phyloP scores from a whole-genome alignment of 53 echinoderm and acorn worm species.

The Glandiceps talaboti region DNA sequence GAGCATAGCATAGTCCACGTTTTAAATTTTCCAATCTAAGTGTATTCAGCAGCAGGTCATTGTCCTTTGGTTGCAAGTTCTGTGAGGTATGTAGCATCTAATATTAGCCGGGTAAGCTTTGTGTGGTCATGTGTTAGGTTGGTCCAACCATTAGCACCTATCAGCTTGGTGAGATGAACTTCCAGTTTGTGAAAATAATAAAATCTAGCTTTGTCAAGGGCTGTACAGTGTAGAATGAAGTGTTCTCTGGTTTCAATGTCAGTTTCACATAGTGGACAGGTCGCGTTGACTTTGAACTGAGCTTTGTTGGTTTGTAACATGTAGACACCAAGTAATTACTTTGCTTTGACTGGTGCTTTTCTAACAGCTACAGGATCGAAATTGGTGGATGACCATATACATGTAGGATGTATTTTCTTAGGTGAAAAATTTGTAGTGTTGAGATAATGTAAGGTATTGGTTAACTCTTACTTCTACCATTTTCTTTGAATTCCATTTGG shows the following conservation, averaged over 20 bases:
- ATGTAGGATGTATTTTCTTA: background rate
- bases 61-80: no score
- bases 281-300: background rate
- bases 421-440: background rate
- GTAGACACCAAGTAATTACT: background rate
- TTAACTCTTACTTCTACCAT: background rate
- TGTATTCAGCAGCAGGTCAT: no score
- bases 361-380: background rate
- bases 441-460: background rate
- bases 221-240: background rate
- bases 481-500: background rate
- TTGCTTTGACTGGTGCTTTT: background rate
- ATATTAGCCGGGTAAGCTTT: no score
- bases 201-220: no score
- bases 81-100: no score
- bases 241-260: background rate
- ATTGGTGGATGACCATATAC: background rate
- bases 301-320: background rate
- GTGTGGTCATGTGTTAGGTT: no score
- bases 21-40: no score
- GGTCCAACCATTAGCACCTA: no score
- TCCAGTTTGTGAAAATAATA: no score
- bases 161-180: no score
- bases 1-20: no score
- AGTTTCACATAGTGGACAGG: background rate